Conservation (phyloP, 2,888 invertebrate genomes). For the Andrena trimmerana region DNA sequence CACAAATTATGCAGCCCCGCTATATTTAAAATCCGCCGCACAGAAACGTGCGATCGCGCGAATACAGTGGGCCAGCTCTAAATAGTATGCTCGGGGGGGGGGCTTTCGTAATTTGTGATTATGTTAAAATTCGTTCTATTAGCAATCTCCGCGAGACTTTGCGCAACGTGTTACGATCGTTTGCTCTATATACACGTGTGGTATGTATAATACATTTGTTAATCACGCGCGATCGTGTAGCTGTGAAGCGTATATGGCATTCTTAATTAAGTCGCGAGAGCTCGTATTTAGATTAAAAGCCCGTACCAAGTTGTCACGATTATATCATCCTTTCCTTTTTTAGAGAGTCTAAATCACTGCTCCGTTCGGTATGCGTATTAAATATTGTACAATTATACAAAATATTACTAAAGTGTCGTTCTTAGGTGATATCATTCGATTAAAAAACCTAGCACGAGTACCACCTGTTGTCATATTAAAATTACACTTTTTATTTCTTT, state of each 20-base stretch:
- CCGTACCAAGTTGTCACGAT: slow-evolving; percentile 8
- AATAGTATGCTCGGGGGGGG: slow-evolving; percentile 11
- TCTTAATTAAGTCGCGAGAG: slow-evolving; percentile 20
- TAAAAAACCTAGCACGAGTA: slow-evolving; percentile 5
- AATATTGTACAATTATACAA: slow-evolving; percentile 29
- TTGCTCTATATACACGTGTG: slow-evolving; percentile 47
- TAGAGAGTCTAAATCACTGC: slow-evolving; percentile 16
- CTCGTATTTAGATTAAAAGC: slow-evolving; percentile 42
- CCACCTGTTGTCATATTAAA: slow-evolving; percentile 35
- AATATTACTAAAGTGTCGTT: slow-evolving; percentile 21
- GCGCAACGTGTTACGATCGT: slow-evolving; percentile 25
- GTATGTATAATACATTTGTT: slow-evolving; percentile 50
- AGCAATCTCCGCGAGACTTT: slow-evolving; percentile 32
- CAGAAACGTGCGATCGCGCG: slow-evolving; percentile 17
- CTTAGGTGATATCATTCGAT: slow-evolving; percentile 4
- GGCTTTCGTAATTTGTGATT: slow-evolving; percentile 39
- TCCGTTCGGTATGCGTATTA: slow-evolving; percentile 10
- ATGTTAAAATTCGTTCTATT: slow-evolving; percentile 50
- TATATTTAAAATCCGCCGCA: background rate
- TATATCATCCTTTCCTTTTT: background rate
- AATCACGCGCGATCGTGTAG: slow-evolving; percentile 29
- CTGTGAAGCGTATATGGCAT: slow-evolving; percentile 46
- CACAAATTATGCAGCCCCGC: slow-evolving; percentile 21
- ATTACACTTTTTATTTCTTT: slow-evolving; percentile 50
- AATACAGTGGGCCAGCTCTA: slow-evolving; percentile 39